phyloP scores from a whole-genome alignment of 2,113 vertebrate genomes.

The Thinocorus orbignyianus region DNA sequence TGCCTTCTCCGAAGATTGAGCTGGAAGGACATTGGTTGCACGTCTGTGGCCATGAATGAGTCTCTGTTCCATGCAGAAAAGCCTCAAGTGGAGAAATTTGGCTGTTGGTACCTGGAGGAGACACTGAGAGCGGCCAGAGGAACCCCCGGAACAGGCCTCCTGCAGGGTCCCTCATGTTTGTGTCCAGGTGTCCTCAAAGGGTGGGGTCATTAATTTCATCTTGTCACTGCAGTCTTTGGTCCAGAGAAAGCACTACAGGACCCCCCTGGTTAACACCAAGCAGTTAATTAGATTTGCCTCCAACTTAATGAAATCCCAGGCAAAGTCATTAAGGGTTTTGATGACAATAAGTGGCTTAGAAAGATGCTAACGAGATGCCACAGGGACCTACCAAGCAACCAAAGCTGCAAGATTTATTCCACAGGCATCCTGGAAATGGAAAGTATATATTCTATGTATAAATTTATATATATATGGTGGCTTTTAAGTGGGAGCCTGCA shows the following conservation, averaged over 20 bases:
- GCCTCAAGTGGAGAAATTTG: constrained; percentile 31
- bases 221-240: neutral
- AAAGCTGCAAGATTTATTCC: neutral
- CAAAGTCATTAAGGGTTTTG: constrained; percentile 62
- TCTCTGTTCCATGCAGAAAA: neutral
- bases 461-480: neutral
- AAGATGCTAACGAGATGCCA: constrained; percentile 54
- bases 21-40: neutral
- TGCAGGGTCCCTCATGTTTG: neutral
- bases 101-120: neutral
- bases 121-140: neutral
- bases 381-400: constrained; percentile 27
- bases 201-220: neutral
- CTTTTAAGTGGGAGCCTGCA: constrained; percentile 15
- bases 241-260: neutral
- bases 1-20: neutral
- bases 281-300: constrained; percentile 57
- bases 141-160: neutral
- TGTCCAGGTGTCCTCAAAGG: neutral
- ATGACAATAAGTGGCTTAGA: constrained; percentile 60
- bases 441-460: neutral
- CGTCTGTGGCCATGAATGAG: neutral
- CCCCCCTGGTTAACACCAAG: constrained; percentile 20
- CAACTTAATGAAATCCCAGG: constrained; percentile 66
- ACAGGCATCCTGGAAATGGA: constrained; percentile 19